These are phyloP conservation scores for Musca vetustissima DNA, from an alignment of 1,140 invertebrate species.

Conservation along the genomic window DNA sequence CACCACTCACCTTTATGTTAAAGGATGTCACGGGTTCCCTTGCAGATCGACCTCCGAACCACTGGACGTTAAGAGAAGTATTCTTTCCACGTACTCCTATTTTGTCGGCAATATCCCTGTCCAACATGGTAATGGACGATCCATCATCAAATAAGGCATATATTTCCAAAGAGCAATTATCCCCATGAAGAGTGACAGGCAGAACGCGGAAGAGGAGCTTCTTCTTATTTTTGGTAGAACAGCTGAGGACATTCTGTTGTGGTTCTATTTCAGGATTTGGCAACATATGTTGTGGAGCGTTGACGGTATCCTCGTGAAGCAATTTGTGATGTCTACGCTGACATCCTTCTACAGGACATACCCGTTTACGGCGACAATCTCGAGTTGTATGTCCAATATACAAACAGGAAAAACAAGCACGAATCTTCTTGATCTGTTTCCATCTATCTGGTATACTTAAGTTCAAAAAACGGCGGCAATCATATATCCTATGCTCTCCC, in stretches of 20 bases:
- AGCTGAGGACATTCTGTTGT: neutral
- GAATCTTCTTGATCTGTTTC: neutral
- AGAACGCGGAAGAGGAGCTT: conserved; percentile 22
- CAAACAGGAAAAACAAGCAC: conserved; percentile 23
- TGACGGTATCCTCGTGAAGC: neutral
- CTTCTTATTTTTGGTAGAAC: neutral
- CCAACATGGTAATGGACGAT: conserved; percentile 16
- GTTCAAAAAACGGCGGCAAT: neutral
- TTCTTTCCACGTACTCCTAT: conserved; percentile 7
- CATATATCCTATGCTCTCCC: neutral
- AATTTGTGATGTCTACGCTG: conserved; percentile 20
- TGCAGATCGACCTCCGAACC: conserved; percentile 10
- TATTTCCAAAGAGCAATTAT: neutral
- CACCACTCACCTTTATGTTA: conserved; percentile 7
- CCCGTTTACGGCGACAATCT: conserved; percentile 3
- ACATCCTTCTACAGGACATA: conserved; percentile 20
- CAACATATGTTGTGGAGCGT: neutral
- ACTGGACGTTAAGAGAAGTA: conserved; percentile 11
- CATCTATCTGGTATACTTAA: neutral
- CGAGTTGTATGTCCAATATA: conserved; percentile 8
- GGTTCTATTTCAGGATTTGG: neutral
- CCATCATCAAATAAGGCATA: conserved; percentile 22
- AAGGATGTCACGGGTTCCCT: neutral
- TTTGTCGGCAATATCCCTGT: neutral
- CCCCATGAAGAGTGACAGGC: conserved; percentile 15